phyloP scores from a whole-genome alignment of 2,888 invertebrate genomes.

The Ashinkailepas kermadecensis region DNA sequence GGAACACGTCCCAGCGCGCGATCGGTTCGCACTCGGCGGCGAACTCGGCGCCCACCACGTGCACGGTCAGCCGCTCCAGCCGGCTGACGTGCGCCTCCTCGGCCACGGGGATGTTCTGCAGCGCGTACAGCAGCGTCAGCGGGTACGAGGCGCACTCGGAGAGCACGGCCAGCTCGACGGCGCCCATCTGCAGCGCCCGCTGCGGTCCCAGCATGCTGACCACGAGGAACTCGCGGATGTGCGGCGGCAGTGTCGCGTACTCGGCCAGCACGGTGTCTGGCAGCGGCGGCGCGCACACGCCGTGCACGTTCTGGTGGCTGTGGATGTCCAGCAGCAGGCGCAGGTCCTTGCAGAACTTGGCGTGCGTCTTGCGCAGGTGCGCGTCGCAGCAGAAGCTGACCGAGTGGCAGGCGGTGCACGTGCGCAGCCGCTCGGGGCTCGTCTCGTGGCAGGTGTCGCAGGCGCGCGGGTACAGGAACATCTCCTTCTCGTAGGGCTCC shows the following conservation, averaged over 20 bases:
- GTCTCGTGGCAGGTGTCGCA: slow-evolving; percentile 27
- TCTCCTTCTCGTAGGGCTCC: slow-evolving; percentile 25
- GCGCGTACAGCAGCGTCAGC: slow-evolving; percentile 27
- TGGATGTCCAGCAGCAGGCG: neutral
- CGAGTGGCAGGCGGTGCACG: slow-evolving; percentile 26
- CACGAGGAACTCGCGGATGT: slow-evolving; percentile 20
- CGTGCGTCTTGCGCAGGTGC: slow-evolving; percentile 26
- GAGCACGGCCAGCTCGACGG: slow-evolving; percentile 20
- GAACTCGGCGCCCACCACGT: slow-evolving; percentile 31
- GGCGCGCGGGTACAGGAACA: slow-evolving; percentile 27
- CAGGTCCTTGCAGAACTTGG: slow-evolving; percentile 25
- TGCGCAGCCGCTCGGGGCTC: slow-evolving; percentile 5
- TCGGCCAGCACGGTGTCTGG: neutral
- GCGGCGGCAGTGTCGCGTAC: neutral
- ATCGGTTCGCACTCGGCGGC: slow-evolving; percentile 26
- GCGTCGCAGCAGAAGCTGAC: slow-evolving; percentile 27
- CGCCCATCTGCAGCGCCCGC: neutral
- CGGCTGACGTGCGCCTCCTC: slow-evolving; percentile 23
- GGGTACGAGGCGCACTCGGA: slow-evolving; percentile 30
- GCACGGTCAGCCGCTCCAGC: slow-evolving; percentile 25
- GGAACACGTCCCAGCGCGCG: slow-evolving; percentile 29
- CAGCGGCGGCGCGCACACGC: slow-evolving; percentile 9
- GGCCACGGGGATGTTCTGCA: slow-evolving; percentile 25
- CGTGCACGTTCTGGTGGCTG: neutral
- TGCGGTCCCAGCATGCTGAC: slow-evolving; percentile 24